Evolutionary conservation across 2,797 vertebrate species (phyloP).

Genomic region (Vultur gryphus): DNA sequence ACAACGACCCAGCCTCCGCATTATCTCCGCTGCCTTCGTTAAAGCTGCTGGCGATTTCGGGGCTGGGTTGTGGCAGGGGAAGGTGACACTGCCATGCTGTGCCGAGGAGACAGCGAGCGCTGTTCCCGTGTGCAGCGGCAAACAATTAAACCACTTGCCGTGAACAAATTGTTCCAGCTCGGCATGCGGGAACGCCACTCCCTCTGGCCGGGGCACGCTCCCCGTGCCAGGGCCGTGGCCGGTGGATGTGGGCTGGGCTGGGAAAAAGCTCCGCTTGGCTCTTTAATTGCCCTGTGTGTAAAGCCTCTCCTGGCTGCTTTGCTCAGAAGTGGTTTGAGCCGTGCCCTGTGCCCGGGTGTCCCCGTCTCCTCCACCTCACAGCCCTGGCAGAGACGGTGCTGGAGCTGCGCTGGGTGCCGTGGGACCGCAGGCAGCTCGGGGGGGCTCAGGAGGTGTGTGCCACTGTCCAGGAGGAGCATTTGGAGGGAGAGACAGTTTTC

Average conservation of each 20-base stretch:
- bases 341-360: background rate
- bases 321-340: background rate
- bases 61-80: background rate
- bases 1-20: background rate
- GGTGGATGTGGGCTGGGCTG: background rate
- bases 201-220: fast-evolving
- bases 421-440: background rate
- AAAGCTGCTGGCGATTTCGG: background rate
- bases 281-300: background rate
- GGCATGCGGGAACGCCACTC: fast-evolving
- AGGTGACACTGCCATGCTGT: fast-evolving
- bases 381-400: background rate
- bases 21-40: too few species aligned
- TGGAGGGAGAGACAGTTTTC: background rate
- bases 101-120: fast-evolving
- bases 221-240: background rate
- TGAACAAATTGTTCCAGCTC: background rate
- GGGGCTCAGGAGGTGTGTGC: too few species aligned
- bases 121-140: fast-evolving
- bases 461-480: background rate
- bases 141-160: background rate
- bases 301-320: background rate
- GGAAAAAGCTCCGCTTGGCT: background rate
- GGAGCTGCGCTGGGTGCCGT: fast-evolving
- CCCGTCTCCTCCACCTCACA: background rate